phyloP scores from a whole-genome alignment of 2,888 invertebrate species.

The Rambutsinella grinnellia region DNA sequence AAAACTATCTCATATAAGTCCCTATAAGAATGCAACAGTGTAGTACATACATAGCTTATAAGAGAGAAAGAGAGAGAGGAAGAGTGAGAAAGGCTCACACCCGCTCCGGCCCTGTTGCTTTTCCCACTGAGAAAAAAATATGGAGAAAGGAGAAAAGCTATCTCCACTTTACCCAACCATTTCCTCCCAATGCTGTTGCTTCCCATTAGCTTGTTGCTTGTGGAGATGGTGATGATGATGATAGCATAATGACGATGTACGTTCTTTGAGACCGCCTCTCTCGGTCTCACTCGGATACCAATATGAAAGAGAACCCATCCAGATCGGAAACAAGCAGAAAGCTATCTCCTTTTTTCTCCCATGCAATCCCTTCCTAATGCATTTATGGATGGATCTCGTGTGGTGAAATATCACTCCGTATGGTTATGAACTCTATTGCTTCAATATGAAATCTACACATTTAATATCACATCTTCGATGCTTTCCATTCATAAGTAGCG shows the following conservation, averaged over 20 bases:
- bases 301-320: conserved; percentile 1
- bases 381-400: neutral
- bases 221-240: conserved; percentile 15
- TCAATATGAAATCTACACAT: no score
- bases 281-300: conserved; percentile 43
- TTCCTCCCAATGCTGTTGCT: conserved; percentile 44
- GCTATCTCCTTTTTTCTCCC: neutral
- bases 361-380: neutral
- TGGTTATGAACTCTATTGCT: conserved; percentile 51
- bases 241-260: neutral
- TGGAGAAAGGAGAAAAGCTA: neutral
- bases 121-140: neutral
- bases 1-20: neutral
- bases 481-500: neutral
- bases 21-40: neutral
- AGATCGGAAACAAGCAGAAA: conserved; percentile 22
- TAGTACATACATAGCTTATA: neutral
- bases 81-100: neutral
- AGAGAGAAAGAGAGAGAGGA: neutral
- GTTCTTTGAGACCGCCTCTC: conserved; percentile 1
- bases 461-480: neutral
- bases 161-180: neutral
- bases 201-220: conserved; percentile 42
- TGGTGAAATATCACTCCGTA: conserved; percentile 47
- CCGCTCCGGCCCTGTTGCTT: conserved; percentile 10